Evolutionary conservation across 1,140 invertebrate species (phyloP).

Genomic region (Pseudachorutes palmiensis): DNA sequence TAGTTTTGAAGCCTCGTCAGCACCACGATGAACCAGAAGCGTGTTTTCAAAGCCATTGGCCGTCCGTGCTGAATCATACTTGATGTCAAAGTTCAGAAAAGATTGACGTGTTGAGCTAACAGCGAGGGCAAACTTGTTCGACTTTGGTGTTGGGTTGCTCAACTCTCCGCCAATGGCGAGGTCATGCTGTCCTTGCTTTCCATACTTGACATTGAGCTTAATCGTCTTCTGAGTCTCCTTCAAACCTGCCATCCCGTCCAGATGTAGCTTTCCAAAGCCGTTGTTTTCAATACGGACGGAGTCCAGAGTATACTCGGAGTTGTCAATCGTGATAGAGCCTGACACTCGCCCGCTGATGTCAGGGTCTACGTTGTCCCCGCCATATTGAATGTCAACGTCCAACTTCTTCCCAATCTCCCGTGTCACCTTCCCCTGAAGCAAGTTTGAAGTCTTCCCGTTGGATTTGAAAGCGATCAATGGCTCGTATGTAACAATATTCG

Average conservation of each 20-base stretch:
- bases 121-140: slow-evolving; percentile 22
- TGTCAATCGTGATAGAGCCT: slow-evolving; percentile 45
- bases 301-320: neutral
- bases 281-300: slow-evolving; percentile 15
- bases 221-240: slow-evolving; percentile 38
- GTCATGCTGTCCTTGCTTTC: slow-evolving; percentile 50
- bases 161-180: slow-evolving; percentile 45
- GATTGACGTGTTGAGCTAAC: slow-evolving; percentile 41
- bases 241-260: slow-evolving; percentile 42
- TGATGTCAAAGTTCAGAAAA: slow-evolving; percentile 50
- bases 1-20: slow-evolving; percentile 17
- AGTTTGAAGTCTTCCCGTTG: slow-evolving; percentile 47
- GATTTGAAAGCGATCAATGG: neutral
- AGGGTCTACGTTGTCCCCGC: neutral
- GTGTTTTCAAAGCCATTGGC: slow-evolving; percentile 21
- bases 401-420: slow-evolving; percentile 18
- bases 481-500: neutral
- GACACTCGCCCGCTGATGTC: neutral
- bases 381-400: slow-evolving; percentile 19
- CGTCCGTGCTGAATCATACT: slow-evolving; percentile 13
- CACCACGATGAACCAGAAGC: slow-evolving; percentile 17
- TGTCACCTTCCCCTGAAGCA: slow-evolving; percentile 31
- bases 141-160: slow-evolving; percentile 41
- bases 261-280: slow-evolving; percentile 30
- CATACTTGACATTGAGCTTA: slow-evolving; percentile 21